phyloP scores from a whole-genome alignment of 2,797 vertebrate genomes.

The Halcyon smyrnensis region DNA sequence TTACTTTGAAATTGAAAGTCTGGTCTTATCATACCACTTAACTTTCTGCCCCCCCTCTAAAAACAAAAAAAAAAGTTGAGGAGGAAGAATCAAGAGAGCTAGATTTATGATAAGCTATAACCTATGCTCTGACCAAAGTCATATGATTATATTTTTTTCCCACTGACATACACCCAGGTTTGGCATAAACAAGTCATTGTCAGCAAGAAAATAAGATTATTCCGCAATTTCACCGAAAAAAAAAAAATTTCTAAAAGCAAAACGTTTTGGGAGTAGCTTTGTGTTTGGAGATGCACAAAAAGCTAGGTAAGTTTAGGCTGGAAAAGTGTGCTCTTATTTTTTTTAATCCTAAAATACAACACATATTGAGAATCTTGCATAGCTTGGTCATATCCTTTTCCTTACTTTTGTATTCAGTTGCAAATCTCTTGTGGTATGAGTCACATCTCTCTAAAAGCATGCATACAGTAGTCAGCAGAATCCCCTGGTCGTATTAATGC shows the following conservation, averaged over 20 bases:
- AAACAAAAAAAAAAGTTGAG: not conserved
- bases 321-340: not conserved
- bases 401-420: conserved; percentile 59
- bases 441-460: conserved; percentile 61
- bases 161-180: not conserved
- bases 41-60: not conserved
- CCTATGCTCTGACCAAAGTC: conserved; percentile 10
- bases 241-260: not conserved
- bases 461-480: conserved; percentile 68
- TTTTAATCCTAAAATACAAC: not conserved
- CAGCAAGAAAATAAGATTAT: conserved; percentile 20
- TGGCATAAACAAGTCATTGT: not conserved
- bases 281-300: not conserved
- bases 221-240: not conserved
- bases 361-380: not conserved
- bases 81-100: conserved; percentile 1
- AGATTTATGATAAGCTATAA: conserved; percentile 30
- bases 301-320: not conserved
- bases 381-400: conserved; percentile 58
- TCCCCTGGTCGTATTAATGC: not conserved
- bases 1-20: not conserved
- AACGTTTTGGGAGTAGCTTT: not conserved
- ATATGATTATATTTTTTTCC: not conserved
- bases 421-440: conserved; percentile 62
- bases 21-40: not conserved